Conservation (phyloP, 1,140 invertebrate genomes). For the Popillia japonica region DNA sequence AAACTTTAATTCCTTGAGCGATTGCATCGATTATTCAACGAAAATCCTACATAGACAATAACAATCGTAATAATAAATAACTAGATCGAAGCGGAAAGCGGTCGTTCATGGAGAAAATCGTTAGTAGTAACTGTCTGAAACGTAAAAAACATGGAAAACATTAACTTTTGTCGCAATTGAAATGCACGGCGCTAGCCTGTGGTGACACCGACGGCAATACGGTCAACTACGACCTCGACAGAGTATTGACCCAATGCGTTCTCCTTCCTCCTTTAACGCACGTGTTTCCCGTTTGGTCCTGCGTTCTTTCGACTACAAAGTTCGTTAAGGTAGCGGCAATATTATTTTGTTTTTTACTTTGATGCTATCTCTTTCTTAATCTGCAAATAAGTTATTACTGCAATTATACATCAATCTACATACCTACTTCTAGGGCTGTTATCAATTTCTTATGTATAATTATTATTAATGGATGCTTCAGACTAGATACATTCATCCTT, state of each 20-base stretch:
- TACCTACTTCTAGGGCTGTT: too few species aligned
- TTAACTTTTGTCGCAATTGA: conserved; percentile 17
- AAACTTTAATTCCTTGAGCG: not conserved
- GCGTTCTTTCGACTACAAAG: not conserved
- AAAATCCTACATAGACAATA: conserved; percentile 1
- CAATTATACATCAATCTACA: too few species aligned
- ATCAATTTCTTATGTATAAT: too few species aligned
- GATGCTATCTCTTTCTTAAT: too few species aligned
- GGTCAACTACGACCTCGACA: conserved; percentile 45
- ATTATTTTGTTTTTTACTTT: too few species aligned
- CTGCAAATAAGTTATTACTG: too few species aligned
- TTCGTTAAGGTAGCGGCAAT: too few species aligned
- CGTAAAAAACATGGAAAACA: conserved; percentile 40
- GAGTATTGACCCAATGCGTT: conserved; percentile 50
- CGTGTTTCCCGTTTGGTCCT: conserved; percentile 10
- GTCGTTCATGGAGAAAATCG: too few species aligned
- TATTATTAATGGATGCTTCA: too few species aligned
- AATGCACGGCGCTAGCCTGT: conserved; percentile 43
- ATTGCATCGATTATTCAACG: conserved; percentile 28
- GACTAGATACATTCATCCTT: too few species aligned
- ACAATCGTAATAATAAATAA: not conserved
- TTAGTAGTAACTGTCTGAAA: not conserved
- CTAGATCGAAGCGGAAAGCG: too few species aligned
- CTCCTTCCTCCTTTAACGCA: conserved; percentile 31
- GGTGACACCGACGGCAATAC: conserved; percentile 48